phyloP scores from a whole-genome alignment of 2,797 vertebrate genomes.

The Malurus leucopterus region DNA sequence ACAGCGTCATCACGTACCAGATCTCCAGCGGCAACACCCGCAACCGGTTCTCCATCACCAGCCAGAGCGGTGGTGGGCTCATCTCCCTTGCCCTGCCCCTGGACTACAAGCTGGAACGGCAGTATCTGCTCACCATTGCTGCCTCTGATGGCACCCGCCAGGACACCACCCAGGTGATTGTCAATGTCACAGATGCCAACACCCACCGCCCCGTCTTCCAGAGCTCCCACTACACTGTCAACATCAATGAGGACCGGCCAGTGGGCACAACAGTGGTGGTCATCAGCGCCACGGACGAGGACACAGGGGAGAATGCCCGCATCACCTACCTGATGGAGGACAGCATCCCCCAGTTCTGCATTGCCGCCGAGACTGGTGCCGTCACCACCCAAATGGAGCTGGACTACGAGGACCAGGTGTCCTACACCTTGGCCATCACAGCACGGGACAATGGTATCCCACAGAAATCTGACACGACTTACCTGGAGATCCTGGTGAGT shows the following conservation, averaged over 20 bases:
- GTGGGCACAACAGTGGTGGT: constrained; percentile 89
- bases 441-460: constrained; percentile 94
- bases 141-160: constrained; percentile 89
- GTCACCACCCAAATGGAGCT: constrained; percentile 92
- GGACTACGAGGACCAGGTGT: constrained; percentile 95
- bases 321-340: constrained; percentile 97
- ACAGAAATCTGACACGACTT: constrained; percentile 95
- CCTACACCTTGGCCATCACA: constrained; percentile 93
- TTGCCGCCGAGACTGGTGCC: constrained; percentile 84
- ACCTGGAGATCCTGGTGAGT: constrained; percentile 93
- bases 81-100: constrained; percentile 89
- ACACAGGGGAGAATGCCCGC: constrained; percentile 90
- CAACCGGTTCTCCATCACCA: constrained; percentile 96
- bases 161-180: constrained; percentile 84
- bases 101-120: constrained; percentile 94
- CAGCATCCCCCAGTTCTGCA: constrained; percentile 94
- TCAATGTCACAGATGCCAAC: constrained; percentile 95
- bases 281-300: constrained; percentile 93
- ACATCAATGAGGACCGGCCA: constrained; percentile 87
- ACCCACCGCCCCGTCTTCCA: constrained; percentile 95
- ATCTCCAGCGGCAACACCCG: constrained; percentile 93
- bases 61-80: constrained; percentile 89
- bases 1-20: constrained; percentile 94
- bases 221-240: constrained; percentile 95
- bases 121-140: constrained; percentile 86